A percentile compares a stretch with the other conserved stretches of the same genome.
Conservation (phyloP, 2,113 vertebrate species). For the Sialia sialis region DNA sequence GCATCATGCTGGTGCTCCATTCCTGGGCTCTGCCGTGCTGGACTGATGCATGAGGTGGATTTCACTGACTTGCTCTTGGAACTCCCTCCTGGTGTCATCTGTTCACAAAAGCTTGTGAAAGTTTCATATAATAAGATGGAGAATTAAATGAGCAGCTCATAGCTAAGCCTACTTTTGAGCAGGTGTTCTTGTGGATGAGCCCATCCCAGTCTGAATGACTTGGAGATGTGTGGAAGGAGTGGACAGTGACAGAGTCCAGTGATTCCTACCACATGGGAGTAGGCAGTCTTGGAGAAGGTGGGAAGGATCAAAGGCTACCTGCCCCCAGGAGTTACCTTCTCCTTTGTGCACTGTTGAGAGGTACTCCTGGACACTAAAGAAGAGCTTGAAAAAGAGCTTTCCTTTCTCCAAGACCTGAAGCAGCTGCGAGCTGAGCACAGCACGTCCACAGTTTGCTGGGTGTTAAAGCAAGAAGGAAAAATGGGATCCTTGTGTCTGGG, state of each 20-base stretch:
- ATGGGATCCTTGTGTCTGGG: not conserved
- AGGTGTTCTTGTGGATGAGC: not conserved
- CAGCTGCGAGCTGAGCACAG: not conserved
- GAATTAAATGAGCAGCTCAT: not conserved
- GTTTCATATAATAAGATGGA: not conserved
- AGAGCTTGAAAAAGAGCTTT: not conserved
- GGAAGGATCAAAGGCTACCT: not conserved
- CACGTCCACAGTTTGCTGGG: not conserved
- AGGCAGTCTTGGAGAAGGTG: not conserved
- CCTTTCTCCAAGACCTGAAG: not conserved
- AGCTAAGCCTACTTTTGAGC: not conserved
- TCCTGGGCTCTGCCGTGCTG: not conserved
- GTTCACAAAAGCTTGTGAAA: not conserved
- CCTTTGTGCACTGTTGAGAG: rapidly evolving
- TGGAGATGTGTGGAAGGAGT: not conserved
- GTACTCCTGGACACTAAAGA: not conserved
- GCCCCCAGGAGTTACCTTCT: not conserved
- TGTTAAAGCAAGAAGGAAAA: not conserved
- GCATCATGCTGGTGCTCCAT: rapidly evolving
- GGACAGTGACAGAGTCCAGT: not conserved
- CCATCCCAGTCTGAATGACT: rapidly evolving
- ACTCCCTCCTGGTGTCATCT: not conserved
- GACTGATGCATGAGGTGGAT: rapidly evolving
- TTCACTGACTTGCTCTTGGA: not conserved
- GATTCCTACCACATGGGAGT: not conserved